Evolutionary conservation across 2,888 invertebrate genomes (phyloP).

Genomic region (Alviniconcha strummeri): DNA sequence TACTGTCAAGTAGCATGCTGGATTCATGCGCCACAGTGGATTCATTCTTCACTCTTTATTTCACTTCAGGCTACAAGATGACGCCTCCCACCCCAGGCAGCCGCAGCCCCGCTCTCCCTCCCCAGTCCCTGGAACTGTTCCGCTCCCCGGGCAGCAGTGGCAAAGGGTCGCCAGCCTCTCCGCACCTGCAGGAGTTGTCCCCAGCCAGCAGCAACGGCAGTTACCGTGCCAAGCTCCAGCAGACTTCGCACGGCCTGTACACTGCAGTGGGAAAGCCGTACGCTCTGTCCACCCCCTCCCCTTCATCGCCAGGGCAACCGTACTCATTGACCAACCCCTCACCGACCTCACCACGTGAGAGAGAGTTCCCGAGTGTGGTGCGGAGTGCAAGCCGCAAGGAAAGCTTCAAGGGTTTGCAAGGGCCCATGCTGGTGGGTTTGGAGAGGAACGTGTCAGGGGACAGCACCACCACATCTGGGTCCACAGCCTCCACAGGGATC

Average conservation of each 20-base stretch:
- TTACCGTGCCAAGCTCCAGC: constrained; percentile 52
- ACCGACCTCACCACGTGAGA: constrained; percentile 29
- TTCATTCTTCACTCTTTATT: no score
- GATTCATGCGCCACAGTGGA: no score
- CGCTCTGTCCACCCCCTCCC: constrained; percentile 33
- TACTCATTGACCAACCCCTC: constrained; percentile 26
- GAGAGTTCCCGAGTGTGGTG: constrained; percentile 45
- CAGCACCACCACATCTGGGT: constrained; percentile 30
- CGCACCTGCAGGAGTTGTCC: constrained; percentile 42
- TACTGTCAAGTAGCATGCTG: no score
- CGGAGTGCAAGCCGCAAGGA: constrained; percentile 59
- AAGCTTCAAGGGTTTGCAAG: constrained; percentile 58
- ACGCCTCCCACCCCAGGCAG: constrained; percentile 46
- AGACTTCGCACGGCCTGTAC: constrained; percentile 28
- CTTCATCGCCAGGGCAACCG: constrained; percentile 22
- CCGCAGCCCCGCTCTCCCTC: constrained; percentile 52
- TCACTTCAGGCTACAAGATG: constrained; percentile 41
- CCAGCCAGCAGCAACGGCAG: constrained; percentile 58
- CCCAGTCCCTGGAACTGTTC: constrained; percentile 47
- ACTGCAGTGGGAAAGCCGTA: constrained; percentile 24
- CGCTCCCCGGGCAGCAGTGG: constrained; percentile 29
- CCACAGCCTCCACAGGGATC: constrained; percentile 25
- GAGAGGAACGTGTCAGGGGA: constrained; percentile 44
- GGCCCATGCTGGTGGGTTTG: constrained; percentile 49
- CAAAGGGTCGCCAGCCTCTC: constrained; percentile 24